phyloP scores from a whole-genome alignment of 2,888 invertebrate genomes.

The Yponomeuta malinellus region DNA sequence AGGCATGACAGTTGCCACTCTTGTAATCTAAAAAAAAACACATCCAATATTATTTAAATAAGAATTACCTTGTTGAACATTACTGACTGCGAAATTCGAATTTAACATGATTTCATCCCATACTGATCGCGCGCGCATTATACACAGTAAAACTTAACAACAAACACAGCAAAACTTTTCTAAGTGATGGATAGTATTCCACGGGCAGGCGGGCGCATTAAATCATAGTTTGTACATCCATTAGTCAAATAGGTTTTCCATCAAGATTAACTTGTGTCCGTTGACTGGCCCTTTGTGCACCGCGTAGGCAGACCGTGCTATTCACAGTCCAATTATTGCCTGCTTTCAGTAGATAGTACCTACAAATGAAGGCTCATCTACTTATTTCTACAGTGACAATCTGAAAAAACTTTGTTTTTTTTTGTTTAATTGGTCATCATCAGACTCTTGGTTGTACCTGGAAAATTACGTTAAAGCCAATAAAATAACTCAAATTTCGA shows the following conservation, averaged over 20 bases:
- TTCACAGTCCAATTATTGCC: conserved; percentile 21
- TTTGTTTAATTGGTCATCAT: too few species aligned
- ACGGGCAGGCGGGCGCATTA: conserved; percentile 25
- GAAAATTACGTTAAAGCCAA: too few species aligned
- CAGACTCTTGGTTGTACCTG: too few species aligned
- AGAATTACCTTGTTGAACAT: too few species aligned
- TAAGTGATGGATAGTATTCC: conserved; percentile 38
- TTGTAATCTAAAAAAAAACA: too few species aligned
- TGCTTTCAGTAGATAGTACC: background rate
- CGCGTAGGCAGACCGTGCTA: background rate
- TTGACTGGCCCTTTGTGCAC: conserved; percentile 31
- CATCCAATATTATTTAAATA: too few species aligned
- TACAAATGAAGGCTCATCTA: background rate
- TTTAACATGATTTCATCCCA: too few species aligned
- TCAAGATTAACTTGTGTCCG: conserved; percentile 50
- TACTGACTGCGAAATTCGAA: too few species aligned
- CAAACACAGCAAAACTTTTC: conserved; percentile 23
- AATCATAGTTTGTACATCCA: conserved; percentile 30
- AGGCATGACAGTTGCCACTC: too few species aligned
- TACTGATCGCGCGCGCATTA: too few species aligned
- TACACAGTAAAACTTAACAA: background rate
- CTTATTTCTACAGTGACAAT: background rate
- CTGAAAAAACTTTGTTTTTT: too few species aligned
- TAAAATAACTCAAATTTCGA: too few species aligned
- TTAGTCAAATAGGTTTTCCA: conserved; percentile 57